Percentiles rank a stretch among this genome's conserved stretches.
phyloP scores from a whole-genome alignment of 2,888 invertebrate species.

The Endotricha flammealis region DNA sequence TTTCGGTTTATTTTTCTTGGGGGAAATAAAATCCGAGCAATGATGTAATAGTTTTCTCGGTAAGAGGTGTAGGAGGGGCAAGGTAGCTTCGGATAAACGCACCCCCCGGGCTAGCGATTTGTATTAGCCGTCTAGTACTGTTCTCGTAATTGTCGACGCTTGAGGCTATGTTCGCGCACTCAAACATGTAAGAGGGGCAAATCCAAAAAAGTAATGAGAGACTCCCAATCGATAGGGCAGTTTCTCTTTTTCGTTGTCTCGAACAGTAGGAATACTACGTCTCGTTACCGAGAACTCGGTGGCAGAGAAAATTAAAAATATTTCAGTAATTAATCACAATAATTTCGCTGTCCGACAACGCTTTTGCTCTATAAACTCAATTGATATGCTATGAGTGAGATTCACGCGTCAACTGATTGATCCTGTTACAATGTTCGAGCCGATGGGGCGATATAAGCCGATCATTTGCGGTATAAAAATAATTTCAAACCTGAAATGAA shows the following conservation, averaged over 20 bases:
- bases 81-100: slow-evolving; percentile 57
- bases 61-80: slow-evolving; percentile 37
- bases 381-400: slow-evolving; percentile 59
- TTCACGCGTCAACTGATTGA: slow-evolving; percentile 63
- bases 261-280: slow-evolving; percentile 6
- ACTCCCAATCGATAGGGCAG: slow-evolving; percentile 41
- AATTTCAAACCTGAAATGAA: slow-evolving; percentile 28
- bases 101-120: slow-evolving; percentile 70
- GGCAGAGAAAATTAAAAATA: slow-evolving; percentile 3
- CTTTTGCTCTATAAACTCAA: slow-evolving; percentile 38
- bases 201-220: slow-evolving; percentile 51
- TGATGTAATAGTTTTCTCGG: slow-evolving; percentile 63
- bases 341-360: slow-evolving; percentile 14
- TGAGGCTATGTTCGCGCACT: slow-evolving; percentile 57
- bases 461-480: slow-evolving; percentile 62
- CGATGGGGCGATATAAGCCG: slow-evolving; percentile 67
- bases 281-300: background rate
- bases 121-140: slow-evolving; percentile 74
- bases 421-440: slow-evolving; percentile 61
- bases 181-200: slow-evolving; percentile 54
- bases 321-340: slow-evolving; percentile 10
- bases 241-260: slow-evolving; percentile 28
- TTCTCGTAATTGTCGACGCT: slow-evolving; percentile 72
- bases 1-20: slow-evolving; percentile 35
- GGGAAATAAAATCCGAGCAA: slow-evolving; percentile 44